Evolutionary conservation across 2,888 invertebrate species (phyloP).

Genomic region (Nomada fabriciana): DNA sequence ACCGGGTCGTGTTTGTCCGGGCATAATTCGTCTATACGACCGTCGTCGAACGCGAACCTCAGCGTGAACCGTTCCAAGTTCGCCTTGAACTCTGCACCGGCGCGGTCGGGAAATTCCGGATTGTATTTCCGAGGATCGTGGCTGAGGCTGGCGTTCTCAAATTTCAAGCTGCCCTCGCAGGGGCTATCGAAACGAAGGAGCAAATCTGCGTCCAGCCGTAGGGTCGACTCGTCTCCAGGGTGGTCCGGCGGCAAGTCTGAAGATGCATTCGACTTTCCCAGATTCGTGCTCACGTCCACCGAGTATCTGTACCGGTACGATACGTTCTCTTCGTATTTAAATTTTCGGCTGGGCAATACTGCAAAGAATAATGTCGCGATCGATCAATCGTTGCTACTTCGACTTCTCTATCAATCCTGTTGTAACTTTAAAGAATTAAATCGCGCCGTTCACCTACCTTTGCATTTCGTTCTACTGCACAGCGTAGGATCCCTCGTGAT

Average conservation of each 20-base stretch:
- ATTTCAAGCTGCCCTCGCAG: constrained; percentile 90
- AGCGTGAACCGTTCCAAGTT: constrained; percentile 81
- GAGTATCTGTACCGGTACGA: constrained; percentile 90
- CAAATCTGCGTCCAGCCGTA: constrained; percentile 87
- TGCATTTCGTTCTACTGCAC: constrained; percentile 80
- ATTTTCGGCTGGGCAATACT: constrained; percentile 87
- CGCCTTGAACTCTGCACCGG: constrained; percentile 76
- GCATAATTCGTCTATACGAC: constrained; percentile 93
- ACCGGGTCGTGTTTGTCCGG: constrained; percentile 89
- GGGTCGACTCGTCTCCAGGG: constrained; percentile 87
- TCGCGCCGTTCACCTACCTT: constrained; percentile 76
- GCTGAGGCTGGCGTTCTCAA: constrained; percentile 87
- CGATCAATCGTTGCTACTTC: not conserved
- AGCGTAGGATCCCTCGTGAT: constrained; percentile 74
- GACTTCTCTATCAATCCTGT: too few relatives aligned
- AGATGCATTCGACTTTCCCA: constrained; percentile 65
- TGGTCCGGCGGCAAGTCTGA: not conserved
- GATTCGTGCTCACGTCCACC: constrained; percentile 88
- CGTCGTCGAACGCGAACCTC: constrained; percentile 94
- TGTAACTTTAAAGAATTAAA: not conserved
- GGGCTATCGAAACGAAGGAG: constrained; percentile 88
- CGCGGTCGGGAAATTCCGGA: constrained; percentile 79
- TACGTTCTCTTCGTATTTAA: constrained; percentile 87
- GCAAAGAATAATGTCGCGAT: not conserved
- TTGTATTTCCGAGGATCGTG: constrained; percentile 86